Conservation (phyloP, 2,113 vertebrate species). For the Puffinus mauretanicus region DNA sequence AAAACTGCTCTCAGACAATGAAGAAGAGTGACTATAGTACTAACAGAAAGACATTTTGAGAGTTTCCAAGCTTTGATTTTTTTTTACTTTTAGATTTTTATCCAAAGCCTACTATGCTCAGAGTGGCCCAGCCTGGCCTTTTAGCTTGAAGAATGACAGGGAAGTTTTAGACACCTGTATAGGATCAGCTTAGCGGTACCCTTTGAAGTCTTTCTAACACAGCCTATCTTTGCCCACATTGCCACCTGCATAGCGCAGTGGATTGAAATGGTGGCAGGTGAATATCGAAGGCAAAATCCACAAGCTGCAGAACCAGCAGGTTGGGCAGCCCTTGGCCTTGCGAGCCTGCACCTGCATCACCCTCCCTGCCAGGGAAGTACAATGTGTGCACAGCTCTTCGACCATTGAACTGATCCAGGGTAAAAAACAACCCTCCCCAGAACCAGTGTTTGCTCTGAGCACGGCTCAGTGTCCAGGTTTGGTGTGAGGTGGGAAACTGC, state of each 20-base stretch:
- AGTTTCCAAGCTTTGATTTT: not conserved
- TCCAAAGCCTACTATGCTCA: not conserved
- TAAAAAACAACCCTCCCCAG: not conserved
- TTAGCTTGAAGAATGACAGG: not conserved
- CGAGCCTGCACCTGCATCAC: not conserved
- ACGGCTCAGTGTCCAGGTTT: not conserved
- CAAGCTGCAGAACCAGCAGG: not conserved
- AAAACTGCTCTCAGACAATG: not conserved
- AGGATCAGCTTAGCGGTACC: not conserved
- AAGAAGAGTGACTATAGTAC: not conserved
- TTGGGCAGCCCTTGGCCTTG: not conserved
- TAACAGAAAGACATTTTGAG: not conserved
- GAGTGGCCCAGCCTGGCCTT: not conserved
- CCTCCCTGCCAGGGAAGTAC: not conserved
- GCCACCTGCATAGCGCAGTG: not conserved
- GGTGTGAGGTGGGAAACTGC: not conserved
- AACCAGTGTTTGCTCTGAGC: not conserved
- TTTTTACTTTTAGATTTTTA: not conserved
- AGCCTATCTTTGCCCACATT: fast-evolving
- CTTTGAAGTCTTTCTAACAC: not conserved
- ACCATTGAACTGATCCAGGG: not conserved
- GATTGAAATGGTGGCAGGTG: not conserved
- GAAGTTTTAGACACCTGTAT: not conserved
- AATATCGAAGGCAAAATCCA: not conserved
- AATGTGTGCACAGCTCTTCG: fast-evolving